phyloP scores from a whole-genome alignment of 2,113 vertebrate genomes.

The Bombycilla garrulus region DNA sequence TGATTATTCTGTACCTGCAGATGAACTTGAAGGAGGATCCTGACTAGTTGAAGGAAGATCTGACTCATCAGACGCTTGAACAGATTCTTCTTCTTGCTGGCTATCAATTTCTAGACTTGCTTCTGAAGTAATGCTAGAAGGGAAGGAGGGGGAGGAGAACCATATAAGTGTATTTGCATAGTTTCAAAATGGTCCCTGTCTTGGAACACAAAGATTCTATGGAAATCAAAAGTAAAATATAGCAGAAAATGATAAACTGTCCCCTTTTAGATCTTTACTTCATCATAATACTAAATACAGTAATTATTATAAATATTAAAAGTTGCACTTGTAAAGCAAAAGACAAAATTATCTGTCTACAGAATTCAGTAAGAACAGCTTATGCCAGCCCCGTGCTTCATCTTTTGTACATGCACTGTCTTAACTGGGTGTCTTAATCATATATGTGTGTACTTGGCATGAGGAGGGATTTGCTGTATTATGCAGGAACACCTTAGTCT shows the following conservation, averaged over 20 bases:
- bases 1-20: slow-evolving; percentile 72
- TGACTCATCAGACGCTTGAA: slow-evolving; percentile 84
- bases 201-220: neutral
- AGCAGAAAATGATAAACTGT: neutral
- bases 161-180: neutral
- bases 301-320: neutral
- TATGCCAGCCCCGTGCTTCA: neutral
- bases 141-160: neutral
- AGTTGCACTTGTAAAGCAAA: neutral
- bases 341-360: neutral
- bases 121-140: slow-evolving; percentile 79
- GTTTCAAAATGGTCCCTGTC: neutral
- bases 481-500: neutral
- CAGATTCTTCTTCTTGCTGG: slow-evolving; percentile 86
- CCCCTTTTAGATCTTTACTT: neutral
- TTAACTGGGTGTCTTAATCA: neutral
- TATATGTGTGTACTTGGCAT: neutral
- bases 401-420: neutral
- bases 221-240: neutral
- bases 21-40: slow-evolving; percentile 94
- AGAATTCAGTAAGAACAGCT: neutral
- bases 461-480: neutral
- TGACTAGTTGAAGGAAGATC: slow-evolving; percentile 91
- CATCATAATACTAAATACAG: neutral
- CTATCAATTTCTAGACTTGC: slow-evolving; percentile 85